These are phyloP conservation scores for Haliaeetus leucogaster DNA, from an alignment of 2,113 vertebrate species.

Conservation along the genomic window DNA sequence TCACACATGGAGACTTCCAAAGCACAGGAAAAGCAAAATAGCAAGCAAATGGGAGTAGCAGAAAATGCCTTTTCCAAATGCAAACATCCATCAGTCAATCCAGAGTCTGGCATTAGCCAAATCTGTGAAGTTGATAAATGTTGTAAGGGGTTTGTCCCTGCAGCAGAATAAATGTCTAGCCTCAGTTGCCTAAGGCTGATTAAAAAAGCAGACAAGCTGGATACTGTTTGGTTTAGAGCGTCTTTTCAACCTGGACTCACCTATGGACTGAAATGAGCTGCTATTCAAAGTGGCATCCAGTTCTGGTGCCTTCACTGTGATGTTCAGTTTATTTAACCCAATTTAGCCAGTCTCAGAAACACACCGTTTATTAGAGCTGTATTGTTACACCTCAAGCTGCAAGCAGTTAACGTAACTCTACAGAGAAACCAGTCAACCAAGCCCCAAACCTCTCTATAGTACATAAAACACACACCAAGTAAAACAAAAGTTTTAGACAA, in stretches of 20 bases:
- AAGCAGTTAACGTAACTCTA: not conserved
- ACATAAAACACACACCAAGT: not conserved
- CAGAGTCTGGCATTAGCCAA: fast-evolving
- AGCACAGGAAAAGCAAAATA: constrained; percentile 20
- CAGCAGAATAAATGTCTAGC: not conserved
- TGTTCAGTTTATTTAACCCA: not conserved
- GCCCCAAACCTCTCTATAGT: not conserved
- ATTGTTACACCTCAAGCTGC: not conserved
- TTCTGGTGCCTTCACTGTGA: not conserved
- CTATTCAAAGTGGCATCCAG: not conserved
- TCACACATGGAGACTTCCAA: not conserved
- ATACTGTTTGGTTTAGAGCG: not conserved
- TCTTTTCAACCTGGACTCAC: not conserved
- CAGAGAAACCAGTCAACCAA: not conserved
- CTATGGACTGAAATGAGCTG: not conserved
- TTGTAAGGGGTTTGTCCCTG: not conserved
- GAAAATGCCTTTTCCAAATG: constrained; percentile 29
- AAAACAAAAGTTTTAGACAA: not conserved
- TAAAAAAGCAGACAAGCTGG: not conserved
- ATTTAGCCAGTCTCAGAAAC: not conserved
- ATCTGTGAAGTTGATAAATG: not conserved
- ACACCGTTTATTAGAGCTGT: not conserved
- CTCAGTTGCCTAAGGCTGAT: not conserved
- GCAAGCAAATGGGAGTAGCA: not conserved
- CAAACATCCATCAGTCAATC: not conserved